These are phyloP conservation scores for Irena cyanogastra DNA, from an alignment of 2,113 vertebrate genomes.

Conservation along the genomic window DNA sequence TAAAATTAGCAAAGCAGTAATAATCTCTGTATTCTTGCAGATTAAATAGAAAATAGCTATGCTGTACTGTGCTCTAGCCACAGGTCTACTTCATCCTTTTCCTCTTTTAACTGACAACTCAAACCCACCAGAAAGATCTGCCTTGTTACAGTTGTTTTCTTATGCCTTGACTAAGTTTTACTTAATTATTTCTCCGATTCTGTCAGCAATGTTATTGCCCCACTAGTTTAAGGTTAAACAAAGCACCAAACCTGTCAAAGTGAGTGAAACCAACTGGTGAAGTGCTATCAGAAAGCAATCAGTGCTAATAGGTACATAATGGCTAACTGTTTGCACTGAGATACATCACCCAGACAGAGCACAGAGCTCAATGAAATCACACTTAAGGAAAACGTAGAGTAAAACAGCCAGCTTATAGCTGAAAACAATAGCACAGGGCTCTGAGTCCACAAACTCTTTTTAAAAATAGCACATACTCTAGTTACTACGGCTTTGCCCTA, in stretches of 20 bases:
- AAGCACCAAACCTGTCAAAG: conserved; percentile 90
- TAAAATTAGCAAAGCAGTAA: background rate
- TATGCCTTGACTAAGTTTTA: conserved; percentile 73
- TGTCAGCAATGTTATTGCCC: conserved; percentile 76
- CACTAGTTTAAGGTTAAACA: conserved; percentile 92
- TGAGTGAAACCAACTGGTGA: conserved; percentile 95
- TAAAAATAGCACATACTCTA: background rate
- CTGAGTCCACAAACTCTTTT: background rate
- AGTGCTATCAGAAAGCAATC: conserved; percentile 94
- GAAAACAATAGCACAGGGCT: background rate
- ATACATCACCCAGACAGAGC: conserved; percentile 87
- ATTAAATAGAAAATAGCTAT: conserved; percentile 38
- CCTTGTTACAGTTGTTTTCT: conserved; percentile 73
- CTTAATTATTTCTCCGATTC: conserved; percentile 80
- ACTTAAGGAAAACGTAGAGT: conserved; percentile 70
- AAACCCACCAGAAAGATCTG: conserved; percentile 60
- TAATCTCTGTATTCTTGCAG: conserved; percentile 49
- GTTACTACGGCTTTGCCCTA: background rate
- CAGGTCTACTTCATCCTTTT: background rate
- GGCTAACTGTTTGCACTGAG: conserved; percentile 87
- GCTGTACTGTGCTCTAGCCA: background rate
- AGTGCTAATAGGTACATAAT: conserved; percentile 99
- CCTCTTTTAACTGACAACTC: conserved; percentile 37
- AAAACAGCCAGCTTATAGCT: background rate
- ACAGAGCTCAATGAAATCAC: conserved; percentile 79